Conservation (phyloP, 2,888 invertebrate species). For the Tolmerus cingulatus region DNA sequence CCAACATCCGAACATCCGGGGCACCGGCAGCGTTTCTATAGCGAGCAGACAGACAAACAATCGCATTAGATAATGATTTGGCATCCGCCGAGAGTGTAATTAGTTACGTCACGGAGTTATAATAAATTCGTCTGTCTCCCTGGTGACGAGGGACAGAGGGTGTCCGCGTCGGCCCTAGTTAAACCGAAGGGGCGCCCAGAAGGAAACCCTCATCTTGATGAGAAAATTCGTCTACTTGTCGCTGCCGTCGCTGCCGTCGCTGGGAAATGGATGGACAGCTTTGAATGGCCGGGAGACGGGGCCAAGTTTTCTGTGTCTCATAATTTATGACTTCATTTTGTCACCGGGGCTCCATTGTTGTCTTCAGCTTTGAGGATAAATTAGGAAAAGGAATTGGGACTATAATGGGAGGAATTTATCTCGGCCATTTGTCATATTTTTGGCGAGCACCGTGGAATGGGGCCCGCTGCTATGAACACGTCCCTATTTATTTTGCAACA, state of each 20-base stretch:
- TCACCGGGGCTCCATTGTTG: constrained; percentile 38
- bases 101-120: constrained; percentile 43
- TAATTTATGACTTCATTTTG: constrained; percentile 43
- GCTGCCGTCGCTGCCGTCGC: neutral
- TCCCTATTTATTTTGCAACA: neutral
- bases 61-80: constrained; percentile 43
- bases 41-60: constrained; percentile 34
- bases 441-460: neutral
- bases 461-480: neutral
- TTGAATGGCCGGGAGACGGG: constrained; percentile 11
- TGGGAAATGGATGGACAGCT: neutral
- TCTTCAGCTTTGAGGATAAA: constrained; percentile 41
- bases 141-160: neutral
- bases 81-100: constrained; percentile 39
- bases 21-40: neutral
- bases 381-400: constrained; percentile 39
- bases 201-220: constrained; percentile 16
- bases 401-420: constrained; percentile 39
- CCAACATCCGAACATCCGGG: neutral
- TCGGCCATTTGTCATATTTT: constrained; percentile 41
- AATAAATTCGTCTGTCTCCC: constrained; percentile 42
- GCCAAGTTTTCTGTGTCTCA: constrained; percentile 33
- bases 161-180: neutral
- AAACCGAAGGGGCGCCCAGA: neutral
- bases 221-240: constrained; percentile 30